Conservation (phyloP, 2,888 invertebrate genomes). For the Apocheima hispidaria region DNA sequence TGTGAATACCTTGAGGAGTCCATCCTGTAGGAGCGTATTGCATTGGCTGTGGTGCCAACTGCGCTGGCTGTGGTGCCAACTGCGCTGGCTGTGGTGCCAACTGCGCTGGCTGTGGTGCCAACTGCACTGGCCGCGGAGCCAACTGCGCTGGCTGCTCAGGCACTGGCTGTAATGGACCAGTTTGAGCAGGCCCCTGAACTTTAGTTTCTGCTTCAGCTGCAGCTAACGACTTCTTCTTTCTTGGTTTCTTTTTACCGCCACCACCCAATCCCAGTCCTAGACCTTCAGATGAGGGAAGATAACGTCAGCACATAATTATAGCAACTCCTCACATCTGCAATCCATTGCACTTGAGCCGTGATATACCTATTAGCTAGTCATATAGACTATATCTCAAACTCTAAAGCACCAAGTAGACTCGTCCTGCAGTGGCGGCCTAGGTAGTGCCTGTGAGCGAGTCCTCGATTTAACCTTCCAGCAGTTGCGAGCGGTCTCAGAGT, state of each 20-base stretch:
- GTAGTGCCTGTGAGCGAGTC: too few species aligned
- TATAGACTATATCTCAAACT: too few species aligned
- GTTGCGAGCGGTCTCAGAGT: too few species aligned
- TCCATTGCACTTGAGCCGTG: too few species aligned
- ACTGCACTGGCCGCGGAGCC: not conserved
- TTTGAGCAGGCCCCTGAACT: not conserved
- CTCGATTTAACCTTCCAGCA: too few species aligned
- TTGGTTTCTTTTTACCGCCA: constrained; percentile 39
- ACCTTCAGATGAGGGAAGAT: constrained; percentile 12
- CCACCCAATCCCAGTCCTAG: constrained; percentile 44
- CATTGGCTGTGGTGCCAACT: not conserved
- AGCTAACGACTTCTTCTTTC: constrained; percentile 40
- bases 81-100: not conserved
- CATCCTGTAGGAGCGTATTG: not conserved
- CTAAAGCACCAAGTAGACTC: too few species aligned
- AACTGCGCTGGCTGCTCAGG: not conserved
- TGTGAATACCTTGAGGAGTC: too few species aligned
- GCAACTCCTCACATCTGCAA: too few species aligned
- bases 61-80: not conserved
- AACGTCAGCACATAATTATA: not conserved
- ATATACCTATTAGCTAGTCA: too few species aligned
- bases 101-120: not conserved
- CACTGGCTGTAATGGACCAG: not conserved
- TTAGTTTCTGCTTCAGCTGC: constrained; percentile 20
- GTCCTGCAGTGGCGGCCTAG: too few species aligned